Conservation (phyloP, 2,888 invertebrate species). For the Beris chalybata region DNA sequence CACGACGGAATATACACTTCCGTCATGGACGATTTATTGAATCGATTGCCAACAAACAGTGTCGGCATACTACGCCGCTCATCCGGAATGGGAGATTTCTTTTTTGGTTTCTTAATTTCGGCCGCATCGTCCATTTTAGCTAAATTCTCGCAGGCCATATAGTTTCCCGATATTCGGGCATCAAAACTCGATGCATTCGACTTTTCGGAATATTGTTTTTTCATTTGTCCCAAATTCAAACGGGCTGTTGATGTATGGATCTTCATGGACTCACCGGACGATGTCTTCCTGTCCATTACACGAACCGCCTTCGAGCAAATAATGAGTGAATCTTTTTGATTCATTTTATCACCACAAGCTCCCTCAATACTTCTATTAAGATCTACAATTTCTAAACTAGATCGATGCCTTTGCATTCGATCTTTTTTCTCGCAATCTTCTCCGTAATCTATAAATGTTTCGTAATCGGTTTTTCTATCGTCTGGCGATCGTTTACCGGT, state of each 20-base stretch:
- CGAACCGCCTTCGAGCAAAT: constrained; percentile 53
- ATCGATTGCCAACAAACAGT: constrained; percentile 63
- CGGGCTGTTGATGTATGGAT: constrained; percentile 59
- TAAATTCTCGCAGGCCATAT: constrained; percentile 70
- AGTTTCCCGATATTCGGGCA: constrained; percentile 58
- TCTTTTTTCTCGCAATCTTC: constrained; percentile 38
- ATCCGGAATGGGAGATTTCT: constrained; percentile 49
- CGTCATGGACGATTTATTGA: constrained; percentile 60
- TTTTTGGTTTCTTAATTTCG: constrained; percentile 55
- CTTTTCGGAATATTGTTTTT: constrained; percentile 64
- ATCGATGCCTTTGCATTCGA: constrained; percentile 44
- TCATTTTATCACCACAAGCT: background rate
- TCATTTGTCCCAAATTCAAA: constrained; percentile 51
- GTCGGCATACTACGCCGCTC: constrained; percentile 70
- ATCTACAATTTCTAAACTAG: constrained; percentile 48
- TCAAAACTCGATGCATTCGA: constrained; percentile 64
- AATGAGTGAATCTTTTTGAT: constrained; percentile 51
- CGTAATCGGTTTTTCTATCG: constrained; percentile 55
- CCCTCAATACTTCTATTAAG: constrained; percentile 33
- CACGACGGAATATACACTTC: constrained; percentile 62
- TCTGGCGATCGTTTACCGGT: constrained; percentile 57
- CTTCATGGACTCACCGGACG: constrained; percentile 48
- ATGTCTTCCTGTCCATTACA: constrained; percentile 48
- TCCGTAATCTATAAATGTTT: constrained; percentile 60
- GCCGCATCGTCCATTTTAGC: constrained; percentile 66